Percentiles rank a stretch among this genome's conserved stretches.
These are phyloP conservation scores for Apis dorsata DNA, from an alignment of 1,140 invertebrate species.

Conservation along the genomic window DNA sequence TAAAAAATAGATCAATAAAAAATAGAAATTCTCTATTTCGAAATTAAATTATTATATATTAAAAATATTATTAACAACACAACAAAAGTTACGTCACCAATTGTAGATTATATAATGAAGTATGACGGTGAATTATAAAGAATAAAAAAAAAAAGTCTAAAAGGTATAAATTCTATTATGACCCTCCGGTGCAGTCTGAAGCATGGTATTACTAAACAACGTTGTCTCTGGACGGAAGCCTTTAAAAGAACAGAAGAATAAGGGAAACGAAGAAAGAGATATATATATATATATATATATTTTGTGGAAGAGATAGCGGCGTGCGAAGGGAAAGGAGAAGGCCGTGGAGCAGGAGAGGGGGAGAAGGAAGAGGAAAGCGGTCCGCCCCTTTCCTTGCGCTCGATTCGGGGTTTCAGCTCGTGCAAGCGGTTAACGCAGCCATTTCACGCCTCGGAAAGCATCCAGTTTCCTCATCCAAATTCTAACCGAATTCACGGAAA, in stretches of 20 bases:
- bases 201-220: constrained; percentile 45
- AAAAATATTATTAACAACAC: too few relatives aligned
- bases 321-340: background rate
- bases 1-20: too few relatives aligned
- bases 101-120: background rate
- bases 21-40: background rate
- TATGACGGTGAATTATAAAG: background rate
- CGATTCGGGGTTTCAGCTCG: constrained; percentile 50
- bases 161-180: constrained; percentile 42
- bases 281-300: constrained; percentile 15
- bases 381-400: constrained; percentile 56
- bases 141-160: background rate
- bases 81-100: too few relatives aligned
- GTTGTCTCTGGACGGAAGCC: constrained; percentile 47
- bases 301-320: constrained; percentile 24
- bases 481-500: constrained; percentile 75
- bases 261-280: constrained; percentile 28
- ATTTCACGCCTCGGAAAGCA: constrained; percentile 78
- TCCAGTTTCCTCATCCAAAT: constrained; percentile 76
- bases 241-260: constrained; percentile 52
- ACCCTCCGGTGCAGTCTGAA: constrained; percentile 23
- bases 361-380: background rate
- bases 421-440: constrained; percentile 77
- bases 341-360: constrained; percentile 24
- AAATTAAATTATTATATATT: too few relatives aligned